Percentiles rank a stretch among this genome's conserved stretches.
Evolutionary conservation across 30 jellyfish, hydroid and myxozoan species (phyloP).

Genomic region (Cassiopea andromeda): DNA sequence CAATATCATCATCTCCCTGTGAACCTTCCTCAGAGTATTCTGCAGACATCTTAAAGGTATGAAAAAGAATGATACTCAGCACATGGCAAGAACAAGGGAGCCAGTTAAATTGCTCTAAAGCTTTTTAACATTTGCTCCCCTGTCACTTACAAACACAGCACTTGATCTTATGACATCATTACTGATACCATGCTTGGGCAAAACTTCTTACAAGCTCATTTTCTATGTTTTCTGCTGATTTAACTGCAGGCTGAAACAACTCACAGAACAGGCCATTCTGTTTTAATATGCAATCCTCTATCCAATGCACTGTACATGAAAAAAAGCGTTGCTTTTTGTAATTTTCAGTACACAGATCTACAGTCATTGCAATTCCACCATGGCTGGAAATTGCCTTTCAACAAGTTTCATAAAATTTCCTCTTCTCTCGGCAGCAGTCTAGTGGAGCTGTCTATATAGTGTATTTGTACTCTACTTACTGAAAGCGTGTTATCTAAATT

Average conservation of each 20-base stretch:
- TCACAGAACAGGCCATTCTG: background rate
- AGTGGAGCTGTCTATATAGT: background rate
- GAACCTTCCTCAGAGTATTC: background rate
- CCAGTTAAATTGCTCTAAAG: background rate
- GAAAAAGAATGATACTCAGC: background rate
- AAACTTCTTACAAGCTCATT: background rate
- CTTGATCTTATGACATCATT: background rate
- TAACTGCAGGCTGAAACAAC: background rate
- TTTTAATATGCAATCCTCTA: background rate
- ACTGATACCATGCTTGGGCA: background rate
- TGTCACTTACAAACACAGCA: background rate
- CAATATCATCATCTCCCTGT: background rate
- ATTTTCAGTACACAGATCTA: background rate
- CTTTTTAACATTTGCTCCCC: background rate
- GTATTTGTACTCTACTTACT: no score
- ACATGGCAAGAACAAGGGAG: background rate
- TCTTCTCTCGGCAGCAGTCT: background rate
- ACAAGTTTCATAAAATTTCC: background rate
- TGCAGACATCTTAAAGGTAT: background rate
- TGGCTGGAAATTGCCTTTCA: background rate
- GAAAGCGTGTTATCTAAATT: no score
- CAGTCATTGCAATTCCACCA: background rate
- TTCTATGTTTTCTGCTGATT: background rate
- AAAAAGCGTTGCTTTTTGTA: background rate
- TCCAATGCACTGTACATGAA: background rate